Evolutionary conservation across 2,113 vertebrate species (phyloP).

Genomic region (Rallus limicola): DNA sequence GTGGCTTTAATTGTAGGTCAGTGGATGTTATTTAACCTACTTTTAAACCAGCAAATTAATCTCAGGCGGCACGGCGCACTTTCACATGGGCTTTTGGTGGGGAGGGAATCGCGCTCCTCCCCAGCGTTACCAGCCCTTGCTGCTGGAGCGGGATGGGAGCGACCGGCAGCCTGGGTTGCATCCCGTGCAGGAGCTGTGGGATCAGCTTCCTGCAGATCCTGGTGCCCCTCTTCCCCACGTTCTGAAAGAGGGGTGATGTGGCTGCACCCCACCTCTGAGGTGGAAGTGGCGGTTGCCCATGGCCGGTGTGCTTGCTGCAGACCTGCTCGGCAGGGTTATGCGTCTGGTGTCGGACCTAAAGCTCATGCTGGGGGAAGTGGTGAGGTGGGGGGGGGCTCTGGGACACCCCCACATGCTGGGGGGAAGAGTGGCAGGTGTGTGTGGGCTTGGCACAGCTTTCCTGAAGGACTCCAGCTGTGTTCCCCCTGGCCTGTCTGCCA

Average conservation of each 20-base stretch:
- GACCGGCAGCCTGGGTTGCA: fast-evolving
- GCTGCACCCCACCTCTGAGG: not conserved
- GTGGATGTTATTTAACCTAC: conserved; percentile 53
- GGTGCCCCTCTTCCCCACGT: not conserved
- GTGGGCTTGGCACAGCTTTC: fast-evolving
- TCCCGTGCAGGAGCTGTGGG: fast-evolving
- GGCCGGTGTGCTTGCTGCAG: not conserved
- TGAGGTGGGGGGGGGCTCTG: fast-evolving
- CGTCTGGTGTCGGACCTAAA: fast-evolving
- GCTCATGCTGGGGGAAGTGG: not conserved
- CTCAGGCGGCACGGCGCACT: not conserved
- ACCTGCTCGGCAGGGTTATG: fast-evolving
- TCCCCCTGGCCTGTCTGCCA: not conserved
- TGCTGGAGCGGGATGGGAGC: not conserved
- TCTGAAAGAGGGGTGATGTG: not conserved
- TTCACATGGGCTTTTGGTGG: not conserved
- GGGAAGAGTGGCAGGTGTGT: too few species aligned
- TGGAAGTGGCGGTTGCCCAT: too few species aligned
- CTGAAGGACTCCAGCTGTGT: not conserved
- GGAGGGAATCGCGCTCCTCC: not conserved
- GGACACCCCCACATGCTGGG: not conserved
- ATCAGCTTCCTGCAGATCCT: too few species aligned
- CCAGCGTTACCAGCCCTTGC: fast-evolving
- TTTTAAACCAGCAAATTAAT: not conserved
- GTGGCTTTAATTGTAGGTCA: conserved; percentile 62